Conservation (phyloP, 1,140 invertebrate species). For the Pectinophora gossypiella region DNA sequence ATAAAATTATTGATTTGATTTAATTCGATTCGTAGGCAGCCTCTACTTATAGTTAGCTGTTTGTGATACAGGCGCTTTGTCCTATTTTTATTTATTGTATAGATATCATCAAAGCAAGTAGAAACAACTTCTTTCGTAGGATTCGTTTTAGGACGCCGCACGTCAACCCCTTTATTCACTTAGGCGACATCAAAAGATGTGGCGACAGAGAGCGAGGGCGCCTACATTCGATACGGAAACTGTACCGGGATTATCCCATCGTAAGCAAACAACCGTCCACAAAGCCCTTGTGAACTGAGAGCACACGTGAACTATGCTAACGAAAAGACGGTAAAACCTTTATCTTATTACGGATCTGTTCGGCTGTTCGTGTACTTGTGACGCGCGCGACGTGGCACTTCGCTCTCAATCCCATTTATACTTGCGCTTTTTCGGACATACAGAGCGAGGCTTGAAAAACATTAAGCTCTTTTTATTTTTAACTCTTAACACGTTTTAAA, state of each 20-base stretch:
- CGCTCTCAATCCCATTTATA: conserved; percentile 30
- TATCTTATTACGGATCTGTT: conserved; percentile 59
- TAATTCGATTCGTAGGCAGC: too few relatives aligned
- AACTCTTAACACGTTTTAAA: neutral
- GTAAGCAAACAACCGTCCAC: conserved; percentile 53
- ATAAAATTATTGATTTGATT: too few relatives aligned
- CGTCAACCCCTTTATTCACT: conserved; percentile 21
- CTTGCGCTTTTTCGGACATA: neutral
- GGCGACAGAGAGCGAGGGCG: conserved; percentile 18
- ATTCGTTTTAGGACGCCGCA: conserved; percentile 11
- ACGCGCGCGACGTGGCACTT: conserved; percentile 12
- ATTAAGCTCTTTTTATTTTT: neutral
- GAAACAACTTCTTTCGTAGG: neutral
- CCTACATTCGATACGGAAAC: conserved; percentile 35
- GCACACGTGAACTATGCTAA: conserved; percentile 58
- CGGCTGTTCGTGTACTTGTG: conserved; percentile 8
- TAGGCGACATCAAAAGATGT: conserved; percentile 38
- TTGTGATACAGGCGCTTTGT: too few relatives aligned
- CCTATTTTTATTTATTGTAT: too few relatives aligned
- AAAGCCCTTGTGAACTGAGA: conserved; percentile 39
- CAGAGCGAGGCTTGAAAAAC: neutral
- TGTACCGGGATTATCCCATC: conserved; percentile 53
- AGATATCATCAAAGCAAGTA: neutral
- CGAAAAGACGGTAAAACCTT: conserved; percentile 69
- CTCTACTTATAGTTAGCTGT: too few relatives aligned